Evolutionary conservation across 2,888 invertebrate genomes (phyloP).

Genomic region (Pantelozetes paolii): DNA sequence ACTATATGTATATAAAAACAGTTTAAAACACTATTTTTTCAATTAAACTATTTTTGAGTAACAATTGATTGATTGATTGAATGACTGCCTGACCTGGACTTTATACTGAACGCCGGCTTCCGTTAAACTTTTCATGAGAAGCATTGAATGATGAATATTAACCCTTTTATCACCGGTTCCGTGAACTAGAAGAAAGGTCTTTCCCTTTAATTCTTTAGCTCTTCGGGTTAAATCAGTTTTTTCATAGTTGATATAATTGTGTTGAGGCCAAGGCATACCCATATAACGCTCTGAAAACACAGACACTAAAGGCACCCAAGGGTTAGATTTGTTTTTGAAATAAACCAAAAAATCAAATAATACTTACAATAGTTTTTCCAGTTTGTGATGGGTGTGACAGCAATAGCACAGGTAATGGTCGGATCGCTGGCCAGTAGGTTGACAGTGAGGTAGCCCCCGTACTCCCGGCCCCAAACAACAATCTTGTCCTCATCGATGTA

Average conservation of each 20-base stretch:
- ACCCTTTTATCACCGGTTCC: constrained; percentile 89
- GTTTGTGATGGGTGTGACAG: constrained; percentile 90
- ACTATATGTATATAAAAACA: constrained; percentile 54
- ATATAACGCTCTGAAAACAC: constrained; percentile 93
- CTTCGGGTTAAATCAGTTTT: constrained; percentile 83
- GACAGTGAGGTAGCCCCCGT: constrained; percentile 84
- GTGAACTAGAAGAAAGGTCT: constrained; percentile 82
- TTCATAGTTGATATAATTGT: constrained; percentile 88
- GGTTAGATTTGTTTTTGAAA: background rate
- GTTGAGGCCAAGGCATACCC: constrained; percentile 82
- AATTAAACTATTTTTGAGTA: no score
- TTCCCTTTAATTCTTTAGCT: constrained; percentile 73
- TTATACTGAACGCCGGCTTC: constrained; percentile 81
- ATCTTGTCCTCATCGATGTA: constrained; percentile 83
- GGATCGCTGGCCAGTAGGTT: constrained; percentile 73
- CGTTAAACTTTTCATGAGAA: constrained; percentile 75
- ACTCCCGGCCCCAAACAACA: constrained; percentile 94
- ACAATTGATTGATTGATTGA: no score
- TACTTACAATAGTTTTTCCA: constrained; percentile 91
- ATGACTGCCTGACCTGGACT: constrained; percentile 68
- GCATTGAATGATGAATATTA: constrained; percentile 89
- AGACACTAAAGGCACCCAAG: constrained; percentile 59
- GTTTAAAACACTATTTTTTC: background rate
- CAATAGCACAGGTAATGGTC: constrained; percentile 88
- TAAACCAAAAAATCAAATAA: constrained; percentile 28